Evolutionary conservation across 2,797 vertebrate species (phyloP).

Genomic region (Myotis findleyi): DNA sequence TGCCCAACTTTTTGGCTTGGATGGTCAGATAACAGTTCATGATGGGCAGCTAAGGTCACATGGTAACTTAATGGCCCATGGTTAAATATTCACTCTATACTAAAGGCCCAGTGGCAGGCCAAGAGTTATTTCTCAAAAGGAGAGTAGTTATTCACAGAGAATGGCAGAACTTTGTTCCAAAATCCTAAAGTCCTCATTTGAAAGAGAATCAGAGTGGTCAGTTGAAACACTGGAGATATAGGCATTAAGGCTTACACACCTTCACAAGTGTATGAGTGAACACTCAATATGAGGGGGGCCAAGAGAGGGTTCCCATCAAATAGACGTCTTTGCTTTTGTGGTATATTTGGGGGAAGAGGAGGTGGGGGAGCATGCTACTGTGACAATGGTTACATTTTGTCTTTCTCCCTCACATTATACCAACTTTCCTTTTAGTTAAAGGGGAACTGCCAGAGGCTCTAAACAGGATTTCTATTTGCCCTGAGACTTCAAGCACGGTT

Average conservation of each 20-base stretch:
- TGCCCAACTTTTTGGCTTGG: background rate
- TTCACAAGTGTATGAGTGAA: background rate
- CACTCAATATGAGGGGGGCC: background rate
- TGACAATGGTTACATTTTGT: background rate
- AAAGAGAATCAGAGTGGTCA: background rate
- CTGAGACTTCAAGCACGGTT: background rate
- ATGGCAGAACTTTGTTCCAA: background rate
- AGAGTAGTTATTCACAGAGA: background rate
- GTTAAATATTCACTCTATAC: background rate
- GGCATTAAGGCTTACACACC: background rate
- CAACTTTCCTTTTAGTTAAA: background rate
- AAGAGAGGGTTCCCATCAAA: background rate
- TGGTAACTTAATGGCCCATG: background rate
- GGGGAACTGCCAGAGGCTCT: background rate
- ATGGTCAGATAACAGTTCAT: background rate
- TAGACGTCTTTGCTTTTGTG: background rate
- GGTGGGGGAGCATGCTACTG: background rate
- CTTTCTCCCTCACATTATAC: background rate
- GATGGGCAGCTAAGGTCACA: background rate
- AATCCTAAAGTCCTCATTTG: background rate
- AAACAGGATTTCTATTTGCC: background rate
- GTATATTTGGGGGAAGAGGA: background rate
- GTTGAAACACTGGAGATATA: background rate
- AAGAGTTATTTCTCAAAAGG: background rate
- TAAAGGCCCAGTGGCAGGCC: background rate